phyloP scores from a whole-genome alignment of 2,888 invertebrate species.

The Mythimna vitellina region DNA sequence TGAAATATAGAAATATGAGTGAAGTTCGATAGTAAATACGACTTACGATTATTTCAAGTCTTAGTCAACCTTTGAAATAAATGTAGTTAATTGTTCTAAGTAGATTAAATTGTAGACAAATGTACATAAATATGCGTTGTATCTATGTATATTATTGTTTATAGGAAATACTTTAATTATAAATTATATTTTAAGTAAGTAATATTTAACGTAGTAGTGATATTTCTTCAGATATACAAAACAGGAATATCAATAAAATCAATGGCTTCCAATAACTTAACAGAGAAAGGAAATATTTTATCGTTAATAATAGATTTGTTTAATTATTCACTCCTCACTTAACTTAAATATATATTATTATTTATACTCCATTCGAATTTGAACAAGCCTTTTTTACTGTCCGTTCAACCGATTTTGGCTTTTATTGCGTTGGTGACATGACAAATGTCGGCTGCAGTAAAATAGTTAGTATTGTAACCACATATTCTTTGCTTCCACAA shows the following conservation, averaged over 20 bases:
- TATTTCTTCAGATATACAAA: conserved; percentile 36
- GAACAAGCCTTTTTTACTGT: too few relatives aligned
- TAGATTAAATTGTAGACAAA: conserved; percentile 20
- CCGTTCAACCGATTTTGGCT: too few relatives aligned
- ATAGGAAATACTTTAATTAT: background rate
- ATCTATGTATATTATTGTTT: background rate
- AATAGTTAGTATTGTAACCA: too few relatives aligned
- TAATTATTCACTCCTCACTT: background rate
- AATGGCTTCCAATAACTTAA: conserved; percentile 47
- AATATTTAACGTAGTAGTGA: conserved; percentile 13
- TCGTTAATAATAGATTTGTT: conserved; percentile 23
- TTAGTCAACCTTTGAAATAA: conserved; percentile 39
- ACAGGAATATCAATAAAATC: conserved; percentile 53
- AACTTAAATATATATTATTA: background rate
- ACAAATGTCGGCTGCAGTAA: too few relatives aligned
- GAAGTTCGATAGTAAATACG: conserved; percentile 1
- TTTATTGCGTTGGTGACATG: too few relatives aligned
- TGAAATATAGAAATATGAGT: background rate
- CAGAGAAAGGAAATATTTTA: conserved; percentile 8
- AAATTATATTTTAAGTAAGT: conserved; percentile 1
- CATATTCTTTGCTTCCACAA: too few relatives aligned
- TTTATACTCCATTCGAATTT: too few relatives aligned
- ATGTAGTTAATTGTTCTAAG: conserved; percentile 29
- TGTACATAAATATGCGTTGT: conserved; percentile 26
- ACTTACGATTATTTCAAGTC: conserved; percentile 12